Base-by-base conservation (phyloP, 2,888 invertebrate species). In the Epinotia demarniana region DNA sequence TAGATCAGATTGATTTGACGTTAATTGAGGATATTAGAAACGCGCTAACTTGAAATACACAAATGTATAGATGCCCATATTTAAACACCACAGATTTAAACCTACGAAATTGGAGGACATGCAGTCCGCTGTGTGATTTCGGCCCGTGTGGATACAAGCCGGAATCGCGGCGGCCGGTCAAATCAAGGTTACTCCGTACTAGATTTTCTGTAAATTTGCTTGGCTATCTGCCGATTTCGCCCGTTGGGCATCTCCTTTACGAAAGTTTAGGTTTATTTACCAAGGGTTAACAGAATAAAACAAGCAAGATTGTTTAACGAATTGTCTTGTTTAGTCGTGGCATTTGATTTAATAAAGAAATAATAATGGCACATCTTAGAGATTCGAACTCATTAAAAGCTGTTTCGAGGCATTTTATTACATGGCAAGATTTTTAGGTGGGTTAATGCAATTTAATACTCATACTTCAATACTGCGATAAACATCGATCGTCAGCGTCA, bases 341-440 rank as follows among this genome's bases (percentile, higher is more conserved):
- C 6, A 67, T 39, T 69, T 46, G 19, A 1, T 23, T 68, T 23
- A 57, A 57, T 19, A 58, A 43, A 43, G 53, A 33, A 69, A 69
- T n/a, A 46, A 61, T 60, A 67, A 73, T 73, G 67, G 73, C 67
- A 73, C 73, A 61, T 53, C 27, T 19, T 46, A 58, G 73, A 73
- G 53, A 67, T 73, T 66, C 58, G 9, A 60, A 39, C 46, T 61
- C 8, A 60, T 57, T 27, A 9, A 58, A 60, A 43, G 43, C 33
- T 23, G 9, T 55, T 68, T 43, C 43, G 19, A 39, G 58, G 46
- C 46, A 46, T 46, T 68, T 57, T 19, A 68, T 11, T 58, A 23
- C 46, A 68, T 60, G 67, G 73, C 61, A 73, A 73, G 73, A n/a
- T n/a, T 12, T 19, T 67, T 39, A 55, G 73, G 73, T 73, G 73